Conservation (phyloP, 2,797 vertebrate species). For the Xiphophorus birchmanni region DNA sequence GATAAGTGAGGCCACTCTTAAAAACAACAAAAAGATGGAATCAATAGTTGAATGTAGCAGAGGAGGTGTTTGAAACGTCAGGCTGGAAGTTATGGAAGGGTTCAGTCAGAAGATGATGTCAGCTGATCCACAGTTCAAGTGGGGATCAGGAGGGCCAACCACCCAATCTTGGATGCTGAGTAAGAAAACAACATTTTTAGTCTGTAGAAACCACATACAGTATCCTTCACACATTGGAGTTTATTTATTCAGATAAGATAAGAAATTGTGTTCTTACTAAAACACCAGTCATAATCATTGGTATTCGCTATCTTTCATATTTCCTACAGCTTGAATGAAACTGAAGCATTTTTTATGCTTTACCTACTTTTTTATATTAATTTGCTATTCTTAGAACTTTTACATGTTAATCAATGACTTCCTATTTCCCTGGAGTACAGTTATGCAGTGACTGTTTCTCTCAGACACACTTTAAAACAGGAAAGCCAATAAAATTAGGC, state of each 20-base stretch:
- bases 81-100: background rate
- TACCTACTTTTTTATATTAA: background rate
- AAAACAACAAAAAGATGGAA: background rate
- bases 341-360: background rate
- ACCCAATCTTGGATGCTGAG: background rate
- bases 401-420: background rate
- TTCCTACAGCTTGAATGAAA: background rate
- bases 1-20: background rate
- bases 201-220: background rate
- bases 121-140: background rate
- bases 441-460: background rate
- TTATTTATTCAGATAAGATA: background rate
- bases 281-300: background rate
- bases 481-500: background rate
- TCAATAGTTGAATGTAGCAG: background rate
- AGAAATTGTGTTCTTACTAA: background rate
- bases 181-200: background rate
- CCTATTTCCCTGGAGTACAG: background rate
- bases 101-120: background rate
- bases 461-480: background rate
- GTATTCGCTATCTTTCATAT: background rate
- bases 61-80: background rate
- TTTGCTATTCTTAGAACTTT: background rate
- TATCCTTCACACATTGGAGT: background rate
- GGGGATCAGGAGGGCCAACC: background rate